Percentiles rank a stretch among this genome's conserved stretches.
Conservation (phyloP, 2,113 vertebrate genomes). For the Leptocoma aspasia region DNA sequence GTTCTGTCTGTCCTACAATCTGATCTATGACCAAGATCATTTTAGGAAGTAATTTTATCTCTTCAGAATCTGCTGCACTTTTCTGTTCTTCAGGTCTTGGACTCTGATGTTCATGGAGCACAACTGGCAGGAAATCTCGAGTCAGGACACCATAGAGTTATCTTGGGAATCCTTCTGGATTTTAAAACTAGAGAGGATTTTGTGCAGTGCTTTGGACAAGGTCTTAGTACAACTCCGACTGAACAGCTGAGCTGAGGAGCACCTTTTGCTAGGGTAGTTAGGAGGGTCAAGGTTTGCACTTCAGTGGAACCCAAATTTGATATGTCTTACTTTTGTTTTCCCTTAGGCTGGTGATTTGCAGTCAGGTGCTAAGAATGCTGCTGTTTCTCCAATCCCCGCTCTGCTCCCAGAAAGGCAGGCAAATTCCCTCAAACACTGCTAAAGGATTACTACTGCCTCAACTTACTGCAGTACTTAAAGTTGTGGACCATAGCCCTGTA, state of each 20-base stretch:
- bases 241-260: not conserved
- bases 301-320: not conserved
- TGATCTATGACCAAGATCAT: not conserved
- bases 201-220: not conserved
- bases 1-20: not conserved
- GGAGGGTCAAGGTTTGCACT: not conserved
- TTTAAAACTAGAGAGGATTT: not conserved
- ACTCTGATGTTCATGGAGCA: not conserved
- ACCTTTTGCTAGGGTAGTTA: not conserved
- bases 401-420: not conserved
- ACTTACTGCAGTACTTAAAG: accelerated
- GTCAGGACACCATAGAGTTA: not conserved
- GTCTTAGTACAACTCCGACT: not conserved
- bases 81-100: not conserved
- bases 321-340: not conserved
- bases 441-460: not conserved
- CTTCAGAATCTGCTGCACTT: not conserved
- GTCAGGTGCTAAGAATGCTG: not conserved
- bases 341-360: not conserved
- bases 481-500: not conserved
- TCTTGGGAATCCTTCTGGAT: not conserved
- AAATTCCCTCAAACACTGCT: not conserved
- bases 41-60: not conserved
- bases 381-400: not conserved
- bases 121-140: not conserved